Evolutionary conservation across 1,140 invertebrate genomes (phyloP).

Genomic region (Scaptomyza pallida): DNA sequence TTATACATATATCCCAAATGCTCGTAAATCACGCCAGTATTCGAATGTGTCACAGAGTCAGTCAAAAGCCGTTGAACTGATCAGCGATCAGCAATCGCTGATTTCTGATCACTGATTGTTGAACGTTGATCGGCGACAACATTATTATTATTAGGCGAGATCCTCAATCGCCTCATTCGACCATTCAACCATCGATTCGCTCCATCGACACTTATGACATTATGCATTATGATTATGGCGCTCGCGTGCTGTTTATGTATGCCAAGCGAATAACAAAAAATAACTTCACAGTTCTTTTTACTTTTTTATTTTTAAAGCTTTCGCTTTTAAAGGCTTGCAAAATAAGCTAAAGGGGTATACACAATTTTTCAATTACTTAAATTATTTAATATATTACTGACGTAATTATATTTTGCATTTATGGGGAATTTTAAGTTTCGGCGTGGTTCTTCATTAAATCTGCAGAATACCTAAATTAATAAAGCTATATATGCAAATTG

Average conservation of each 20-base stretch:
- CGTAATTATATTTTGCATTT: no score
- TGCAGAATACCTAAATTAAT: no score
- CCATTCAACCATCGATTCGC: slow-evolving; percentile 19
- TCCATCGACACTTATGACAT: slow-evolving; percentile 65
- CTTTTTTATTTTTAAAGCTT: slow-evolving; percentile 18
- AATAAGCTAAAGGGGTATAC: neutral
- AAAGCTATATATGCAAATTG: no score
- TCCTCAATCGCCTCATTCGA: slow-evolving; percentile 52
- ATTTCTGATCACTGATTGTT: slow-evolving; percentile 56
- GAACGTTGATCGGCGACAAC: no score
- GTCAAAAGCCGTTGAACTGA: slow-evolving; percentile 77
- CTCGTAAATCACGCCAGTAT: slow-evolving; percentile 45
- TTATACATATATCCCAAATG: slow-evolving; percentile 27
- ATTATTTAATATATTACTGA: neutral
- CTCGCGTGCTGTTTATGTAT: slow-evolving; percentile 81
- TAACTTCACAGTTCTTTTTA: slow-evolving; percentile 30
- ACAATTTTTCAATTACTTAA: neutral
- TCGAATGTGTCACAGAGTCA: slow-evolving; percentile 62
- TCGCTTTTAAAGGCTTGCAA: slow-evolving; percentile 39
- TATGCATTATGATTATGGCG: slow-evolving; percentile 81
- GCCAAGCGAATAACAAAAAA: slow-evolving; percentile 64
- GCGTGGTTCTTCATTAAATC: no score
- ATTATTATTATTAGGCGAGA: slow-evolving; percentile 47
- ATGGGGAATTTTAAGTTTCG: no score
- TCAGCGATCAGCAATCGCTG: slow-evolving; percentile 23